Evolutionary conservation across 2,888 invertebrate species (phyloP).

Genomic region (Podotricha telesiphe): DNA sequence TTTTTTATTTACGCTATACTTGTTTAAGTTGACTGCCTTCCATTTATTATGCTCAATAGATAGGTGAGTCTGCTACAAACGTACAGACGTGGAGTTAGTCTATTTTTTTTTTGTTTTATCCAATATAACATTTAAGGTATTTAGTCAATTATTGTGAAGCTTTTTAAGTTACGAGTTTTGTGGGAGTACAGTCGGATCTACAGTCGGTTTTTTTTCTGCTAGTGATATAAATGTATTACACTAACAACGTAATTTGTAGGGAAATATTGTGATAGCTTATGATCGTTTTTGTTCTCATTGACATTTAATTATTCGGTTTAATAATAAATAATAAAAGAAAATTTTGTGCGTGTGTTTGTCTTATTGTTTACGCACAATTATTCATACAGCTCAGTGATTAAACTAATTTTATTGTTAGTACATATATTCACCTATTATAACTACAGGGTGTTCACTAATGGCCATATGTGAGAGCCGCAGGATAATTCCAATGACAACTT

Average conservation of each 20-base stretch:
- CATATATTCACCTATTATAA: constrained; percentile 30
- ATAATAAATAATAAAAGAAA: constrained; percentile 6
- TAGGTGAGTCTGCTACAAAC: constrained; percentile 59
- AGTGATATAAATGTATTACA: constrained; percentile 13
- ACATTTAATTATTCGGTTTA: constrained; percentile 28
- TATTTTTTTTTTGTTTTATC: constrained; percentile 60
- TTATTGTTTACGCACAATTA: constrained; percentile 38
- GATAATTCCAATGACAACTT: constrained; percentile 35
- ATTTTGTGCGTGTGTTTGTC: constrained; percentile 32
- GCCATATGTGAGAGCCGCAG: constrained; percentile 7
- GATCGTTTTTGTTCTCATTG: constrained; percentile 32
- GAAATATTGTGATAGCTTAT: constrained; percentile 45
- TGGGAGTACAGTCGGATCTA: constrained; percentile 30
- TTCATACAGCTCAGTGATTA: constrained; percentile 34
- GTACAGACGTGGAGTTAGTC: constrained; percentile 66
- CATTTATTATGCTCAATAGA: constrained; percentile 80
- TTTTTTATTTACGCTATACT: constrained; percentile 57
- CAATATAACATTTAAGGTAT: constrained; percentile 76
- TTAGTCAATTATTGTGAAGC: constrained; percentile 82
- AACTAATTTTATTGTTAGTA: constrained; percentile 33
- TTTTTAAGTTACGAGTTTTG: constrained; percentile 53
- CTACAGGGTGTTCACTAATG: constrained; percentile 36
- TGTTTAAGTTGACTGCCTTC: constrained; percentile 77
- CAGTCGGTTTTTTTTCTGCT: constrained; percentile 2
- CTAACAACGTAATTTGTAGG: constrained; percentile 16